These are phyloP conservation scores for Chloropsis cyanopogon DNA, from an alignment of 2,113 vertebrate genomes.

Conservation along the genomic window DNA sequence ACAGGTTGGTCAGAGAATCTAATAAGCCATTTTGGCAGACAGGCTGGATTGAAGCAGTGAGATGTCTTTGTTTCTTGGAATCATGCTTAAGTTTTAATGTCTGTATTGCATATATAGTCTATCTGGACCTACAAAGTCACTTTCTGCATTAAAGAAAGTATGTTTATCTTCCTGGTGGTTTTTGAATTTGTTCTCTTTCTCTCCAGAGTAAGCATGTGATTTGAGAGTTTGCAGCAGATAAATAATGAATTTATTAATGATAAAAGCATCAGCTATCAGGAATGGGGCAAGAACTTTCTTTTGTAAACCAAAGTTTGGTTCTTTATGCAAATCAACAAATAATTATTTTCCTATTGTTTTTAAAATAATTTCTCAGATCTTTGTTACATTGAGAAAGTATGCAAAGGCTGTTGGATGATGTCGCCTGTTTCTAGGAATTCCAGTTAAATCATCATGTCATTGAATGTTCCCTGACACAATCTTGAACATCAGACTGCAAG, in stretches of 20 bases:
- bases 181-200: background rate
- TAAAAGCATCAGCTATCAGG: background rate
- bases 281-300: background rate
- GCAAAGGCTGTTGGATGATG: fast-evolving
- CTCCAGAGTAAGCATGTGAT: background rate
- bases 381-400: background rate
- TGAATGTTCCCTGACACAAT: background rate
- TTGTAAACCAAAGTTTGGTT: background rate
- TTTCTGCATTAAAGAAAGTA: background rate
- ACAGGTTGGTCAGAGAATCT: slow-evolving; percentile 5
- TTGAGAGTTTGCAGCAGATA: background rate
- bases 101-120: background rate
- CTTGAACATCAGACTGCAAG: background rate
- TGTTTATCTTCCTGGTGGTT: background rate
- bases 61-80: background rate
- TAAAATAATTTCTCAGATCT: background rate
- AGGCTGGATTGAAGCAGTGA: background rate
- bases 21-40: background rate
- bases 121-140: background rate
- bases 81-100: background rate
- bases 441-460: background rate
- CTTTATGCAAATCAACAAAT: background rate
- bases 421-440: background rate
- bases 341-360: background rate
- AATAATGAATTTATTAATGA: background rate